Evolutionary conservation across 2,888 invertebrate genomes (phyloP), one percentile per base, ranked within the genome.

Genomic region (Coleophora deauratella): DNA sequence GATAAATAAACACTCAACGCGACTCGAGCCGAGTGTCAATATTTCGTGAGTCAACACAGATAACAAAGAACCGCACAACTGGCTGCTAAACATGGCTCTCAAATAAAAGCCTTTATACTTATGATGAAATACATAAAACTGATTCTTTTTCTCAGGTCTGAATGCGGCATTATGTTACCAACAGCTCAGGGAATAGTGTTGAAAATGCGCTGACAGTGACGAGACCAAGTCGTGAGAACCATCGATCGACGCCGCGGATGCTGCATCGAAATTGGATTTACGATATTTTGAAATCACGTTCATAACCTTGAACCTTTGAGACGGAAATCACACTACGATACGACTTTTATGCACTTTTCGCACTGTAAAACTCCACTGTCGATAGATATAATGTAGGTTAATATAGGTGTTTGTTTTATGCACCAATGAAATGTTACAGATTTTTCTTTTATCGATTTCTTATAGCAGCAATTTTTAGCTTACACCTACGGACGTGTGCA

Each of bases 211-310:
- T 47, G 46, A 51, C 49, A 47, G 42, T 41, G 42, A 31, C 36
- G 41, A 32, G 33, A 46, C 53, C 48, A 50, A 51, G 58, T 72
- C 81, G 82, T 82, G 82, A 78, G 80, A 82, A 72, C 67, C 62
- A 53, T 56, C 60, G 66, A 76, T 76, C 66, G 57, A 56, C 59
- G 61, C 57, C 52, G 44, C 48, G 66, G 73, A 73, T 73, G 72
- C 67, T 63, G 66, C 58, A 66, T 72, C 67, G 62, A 66, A 72
- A 78, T 79, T 72, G 72, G 64, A 77, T 80, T 79, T 77, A 79
- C 72, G 72, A 77, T 78, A 77, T 76, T 79, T 75, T 65, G 61
- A 72, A 74, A 77, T 78, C 77, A 80, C 75, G 79, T 74, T 70
- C 59, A 57, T 72, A 75, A 76, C 79, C 79, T 78, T 82, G 77